A percentile compares a stretch with the other conserved stretches of the same genome.
Conservation (phyloP, 2,888 invertebrate genomes). For the Exocentrus adspersus region DNA sequence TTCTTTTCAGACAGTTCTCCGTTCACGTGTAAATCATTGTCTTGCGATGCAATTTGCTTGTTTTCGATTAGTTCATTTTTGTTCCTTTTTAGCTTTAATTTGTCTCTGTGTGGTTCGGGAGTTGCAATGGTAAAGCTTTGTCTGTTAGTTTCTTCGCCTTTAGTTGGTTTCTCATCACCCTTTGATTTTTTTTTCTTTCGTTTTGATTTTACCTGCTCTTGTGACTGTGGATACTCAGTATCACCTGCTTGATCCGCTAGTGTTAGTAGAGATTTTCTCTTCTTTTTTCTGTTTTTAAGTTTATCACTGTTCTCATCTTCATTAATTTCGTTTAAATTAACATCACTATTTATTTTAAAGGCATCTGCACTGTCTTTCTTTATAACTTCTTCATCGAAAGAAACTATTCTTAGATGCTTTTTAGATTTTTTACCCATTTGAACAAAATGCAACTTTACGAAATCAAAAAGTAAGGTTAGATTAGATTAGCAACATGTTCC, state of each 20-base stretch:
- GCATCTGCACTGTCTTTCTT: constrained; percentile 38
- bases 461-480: no score
- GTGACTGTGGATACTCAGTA: not conserved
- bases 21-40: no score
- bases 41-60: no score
- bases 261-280: not conserved
- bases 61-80: no score
- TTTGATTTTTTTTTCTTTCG: constrained; percentile 19
- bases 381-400: constrained; percentile 45
- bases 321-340: not conserved
- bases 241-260: not conserved
- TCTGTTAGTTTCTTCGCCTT: not conserved
- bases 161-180: constrained; percentile 1
- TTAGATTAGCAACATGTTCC: no score
- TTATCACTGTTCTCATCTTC: constrained; percentile 5
- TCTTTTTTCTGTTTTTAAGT: not conserved
- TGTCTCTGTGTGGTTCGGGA: no score
- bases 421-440: constrained; percentile 32
- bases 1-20: constrained; percentile 16
- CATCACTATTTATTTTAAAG: no score
- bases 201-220: not conserved
- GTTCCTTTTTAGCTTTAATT: no score
- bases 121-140: no score
- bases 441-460: no score
- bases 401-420: constrained; percentile 30